These are phyloP conservation scores for Melanaphis sacchari DNA, from an alignment of 1,140 invertebrate species.

Conservation along the genomic window DNA sequence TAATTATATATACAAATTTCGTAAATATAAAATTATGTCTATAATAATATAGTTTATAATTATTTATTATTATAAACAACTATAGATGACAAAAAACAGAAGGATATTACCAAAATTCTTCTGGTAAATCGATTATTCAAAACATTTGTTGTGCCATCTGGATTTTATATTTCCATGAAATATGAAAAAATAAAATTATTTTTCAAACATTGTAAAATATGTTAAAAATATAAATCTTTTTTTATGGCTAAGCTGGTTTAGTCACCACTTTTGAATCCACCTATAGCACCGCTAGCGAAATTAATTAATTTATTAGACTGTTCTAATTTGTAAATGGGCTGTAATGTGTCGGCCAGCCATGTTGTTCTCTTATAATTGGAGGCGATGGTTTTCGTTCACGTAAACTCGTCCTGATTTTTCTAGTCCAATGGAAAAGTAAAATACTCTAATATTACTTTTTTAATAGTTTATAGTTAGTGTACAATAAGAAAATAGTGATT, in stretches of 20 bases:
- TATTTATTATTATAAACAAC: slow-evolving; percentile 10
- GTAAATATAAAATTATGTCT: not conserved
- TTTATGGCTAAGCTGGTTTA: not conserved
- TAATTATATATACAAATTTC: not conserved
- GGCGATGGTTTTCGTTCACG: not conserved
- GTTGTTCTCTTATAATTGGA: not conserved
- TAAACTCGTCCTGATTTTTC: not conserved
- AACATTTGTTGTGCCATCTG: not conserved
- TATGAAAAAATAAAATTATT: not conserved
- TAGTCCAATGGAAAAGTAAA: not conserved
- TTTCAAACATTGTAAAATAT: not conserved
- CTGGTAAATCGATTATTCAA: not conserved
- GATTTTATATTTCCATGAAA: not conserved
- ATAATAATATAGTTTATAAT: not conserved
- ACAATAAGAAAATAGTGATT: slow-evolving; percentile 23
- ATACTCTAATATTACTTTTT: not conserved
- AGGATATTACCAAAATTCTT: not conserved
- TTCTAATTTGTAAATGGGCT: slow-evolving; percentile 13
- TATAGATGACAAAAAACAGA: not conserved
- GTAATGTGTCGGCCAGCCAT: not conserved
- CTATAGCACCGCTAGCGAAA: not conserved
- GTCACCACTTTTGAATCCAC: not conserved
- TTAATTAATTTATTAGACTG: not conserved
- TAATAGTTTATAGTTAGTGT: not conserved
- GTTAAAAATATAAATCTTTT: slow-evolving; percentile 16